Base-by-base conservation (phyloP, 2,113 vertebrate species). In the Gavialis gangeticus region DNA sequence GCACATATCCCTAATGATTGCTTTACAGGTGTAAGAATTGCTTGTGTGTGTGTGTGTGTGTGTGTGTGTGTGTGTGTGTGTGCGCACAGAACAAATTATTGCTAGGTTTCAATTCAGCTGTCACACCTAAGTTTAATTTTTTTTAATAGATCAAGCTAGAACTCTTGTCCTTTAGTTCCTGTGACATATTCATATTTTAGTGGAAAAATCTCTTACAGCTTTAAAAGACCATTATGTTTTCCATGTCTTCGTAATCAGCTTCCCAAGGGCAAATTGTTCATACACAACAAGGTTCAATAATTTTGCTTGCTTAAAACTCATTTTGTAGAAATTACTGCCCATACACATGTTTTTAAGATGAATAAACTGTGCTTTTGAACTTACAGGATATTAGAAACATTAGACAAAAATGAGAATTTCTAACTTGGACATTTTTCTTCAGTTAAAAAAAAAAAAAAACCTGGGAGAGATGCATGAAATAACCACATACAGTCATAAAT, bases 131-230 rank as follows among this genome's bases (percentile, higher is more conserved):
- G 46, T 46, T 46, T 46, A 46, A 59, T 59, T 59, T 21, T 59
- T 59, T 59, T 59, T 59, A 59, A 16, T 59, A 25, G 62, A 63
- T 25, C 62, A 10, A 63, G 10, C 25, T 63, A 63, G 22, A 63
- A 12, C 19, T 12, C 62, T 12, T 63, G 62, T 25, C 62, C 62
- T 25, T 63, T 63, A 63, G 25, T 63, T 11, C 25, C 62, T 63
- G 66, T 6, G 6, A 7, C 0, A 0, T 37, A 18, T 46, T 46
- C 46, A 46, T 46, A 75, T 2, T 62, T 18, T 34, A 83, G 18
- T 67, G 25, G 46, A 46, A 25, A 88, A 17, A 12, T 79, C 2
- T 0, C 8, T n/a, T 71, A 75, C 7, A 79, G 28, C 11, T 73
- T 11, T 1, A 25, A 34, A 84, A 79, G 5, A 57, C 6, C 4